Evolutionary conservation across 1,140 invertebrate species (phyloP).

Genomic region (Camponotus pennsylvanicus): DNA sequence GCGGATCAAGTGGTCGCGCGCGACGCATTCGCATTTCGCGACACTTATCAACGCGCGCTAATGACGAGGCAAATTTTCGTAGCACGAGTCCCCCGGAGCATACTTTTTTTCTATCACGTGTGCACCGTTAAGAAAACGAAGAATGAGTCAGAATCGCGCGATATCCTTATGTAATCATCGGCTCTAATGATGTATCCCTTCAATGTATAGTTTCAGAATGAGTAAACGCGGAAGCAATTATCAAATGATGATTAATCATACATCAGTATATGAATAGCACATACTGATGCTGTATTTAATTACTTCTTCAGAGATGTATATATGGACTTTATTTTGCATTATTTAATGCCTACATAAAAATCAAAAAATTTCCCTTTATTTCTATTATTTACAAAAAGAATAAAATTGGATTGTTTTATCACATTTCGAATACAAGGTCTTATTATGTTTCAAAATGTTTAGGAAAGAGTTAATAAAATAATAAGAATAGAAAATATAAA

Average conservation of each 20-base stretch:
- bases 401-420: background rate
- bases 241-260: background rate
- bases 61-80: conserved; percentile 78
- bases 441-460: background rate
- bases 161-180: background rate
- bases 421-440: background rate
- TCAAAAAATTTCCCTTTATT: background rate
- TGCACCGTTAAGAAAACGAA: background rate
- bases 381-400: background rate
- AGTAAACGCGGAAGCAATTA: conserved; percentile 1
- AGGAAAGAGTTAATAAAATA: background rate
- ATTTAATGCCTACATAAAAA: background rate
- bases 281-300: background rate
- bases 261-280: background rate
- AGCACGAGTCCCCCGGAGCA: background rate
- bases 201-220: conserved; percentile 1
- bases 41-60: conserved; percentile 78
- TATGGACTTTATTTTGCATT: background rate
- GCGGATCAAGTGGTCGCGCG: conserved; percentile 77
- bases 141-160: background rate
- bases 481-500: background rate
- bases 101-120: background rate
- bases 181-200: conserved; percentile 1
- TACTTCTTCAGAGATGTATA: background rate
- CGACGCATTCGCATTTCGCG: conserved; percentile 69